A percentile compares a stretch with the other conserved stretches of the same genome.
Conservation (phyloP, 2,888 invertebrate genomes). For the Nebria salina region DNA sequence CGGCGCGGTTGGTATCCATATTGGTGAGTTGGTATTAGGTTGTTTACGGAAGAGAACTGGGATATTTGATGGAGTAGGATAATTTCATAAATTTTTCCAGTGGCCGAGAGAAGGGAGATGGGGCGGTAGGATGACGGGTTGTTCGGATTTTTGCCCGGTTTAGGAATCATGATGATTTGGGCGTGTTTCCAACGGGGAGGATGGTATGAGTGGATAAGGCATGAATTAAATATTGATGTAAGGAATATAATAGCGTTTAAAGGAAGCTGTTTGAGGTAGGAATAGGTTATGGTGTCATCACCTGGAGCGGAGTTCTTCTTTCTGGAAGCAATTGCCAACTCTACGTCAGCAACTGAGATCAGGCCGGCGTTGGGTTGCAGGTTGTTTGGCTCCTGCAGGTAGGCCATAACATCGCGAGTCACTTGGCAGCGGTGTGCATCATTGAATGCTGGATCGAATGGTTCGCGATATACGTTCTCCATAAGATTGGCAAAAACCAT, state of each 20-base stretch:
- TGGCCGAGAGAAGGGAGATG: background rate
- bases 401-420: background rate
- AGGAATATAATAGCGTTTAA: background rate
- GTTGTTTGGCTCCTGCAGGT: background rate
- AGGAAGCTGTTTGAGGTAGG: slow-evolving; percentile 4
- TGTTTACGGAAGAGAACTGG: background rate
- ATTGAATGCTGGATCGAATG: background rate
- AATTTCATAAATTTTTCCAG: background rate
- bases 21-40: background rate
- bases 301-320: slow-evolving; percentile 5
- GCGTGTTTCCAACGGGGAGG: slow-evolving; percentile 3
- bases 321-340: background rate
- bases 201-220: background rate
- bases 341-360: slow-evolving; percentile 2
- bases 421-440: background rate
- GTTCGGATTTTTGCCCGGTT: background rate
- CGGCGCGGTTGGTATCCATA: background rate
- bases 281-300: background rate
- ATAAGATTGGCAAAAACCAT: slow-evolving; percentile 3
- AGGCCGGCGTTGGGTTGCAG: background rate
- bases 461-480: slow-evolving; percentile 11
- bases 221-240: background rate
- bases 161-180: slow-evolving; percentile 15
- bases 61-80: background rate
- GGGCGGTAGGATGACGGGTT: slow-evolving; percentile 3